Percentiles rank a stretch among this genome's conserved stretches.
phyloP scores from a whole-genome alignment of 1,140 invertebrate genomes.

The Lethocerus indicus region DNA sequence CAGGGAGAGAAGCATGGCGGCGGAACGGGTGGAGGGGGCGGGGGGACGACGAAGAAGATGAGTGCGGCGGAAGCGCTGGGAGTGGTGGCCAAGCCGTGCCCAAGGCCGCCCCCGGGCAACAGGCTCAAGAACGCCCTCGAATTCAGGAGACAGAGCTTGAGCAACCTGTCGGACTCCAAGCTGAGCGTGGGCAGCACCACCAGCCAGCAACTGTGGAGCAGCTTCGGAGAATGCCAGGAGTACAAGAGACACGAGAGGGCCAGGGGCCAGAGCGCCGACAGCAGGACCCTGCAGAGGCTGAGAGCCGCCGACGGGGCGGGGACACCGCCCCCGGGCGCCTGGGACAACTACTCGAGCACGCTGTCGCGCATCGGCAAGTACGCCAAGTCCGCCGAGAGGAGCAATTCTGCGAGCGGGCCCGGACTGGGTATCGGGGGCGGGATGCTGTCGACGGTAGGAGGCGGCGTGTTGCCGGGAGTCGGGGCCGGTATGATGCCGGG shows the following conservation, averaged over 20 bases:
- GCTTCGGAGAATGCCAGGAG: conserved; percentile 14
- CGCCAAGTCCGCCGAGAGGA: no score
- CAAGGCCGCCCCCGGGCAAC: conserved; percentile 15
- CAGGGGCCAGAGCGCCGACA: conserved; percentile 17
- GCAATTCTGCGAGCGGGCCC: not conserved
- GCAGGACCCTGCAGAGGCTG: conserved; percentile 11
- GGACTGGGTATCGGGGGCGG: not conserved
- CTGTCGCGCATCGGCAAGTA: conserved; percentile 16
- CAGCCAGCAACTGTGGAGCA: conserved; percentile 16
- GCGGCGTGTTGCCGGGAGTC: no score
- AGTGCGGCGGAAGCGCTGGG: conserved; percentile 21
- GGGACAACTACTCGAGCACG: conserved; percentile 14
- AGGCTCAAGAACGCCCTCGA: conserved; percentile 14
- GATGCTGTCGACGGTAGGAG: not conserved
- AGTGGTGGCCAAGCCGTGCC: conserved; percentile 21
- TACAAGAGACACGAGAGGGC: conserved; percentile 13
- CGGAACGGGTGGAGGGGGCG: no score
- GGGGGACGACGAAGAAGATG: conserved; percentile 14
- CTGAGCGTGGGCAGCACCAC: conserved; percentile 17
- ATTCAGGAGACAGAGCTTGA: conserved; percentile 19
- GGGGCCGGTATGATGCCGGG: not conserved
- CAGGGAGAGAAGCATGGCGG: not conserved
- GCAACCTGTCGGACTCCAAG: conserved; percentile 20
- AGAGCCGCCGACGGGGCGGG: conserved; percentile 12
- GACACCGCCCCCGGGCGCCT: no score